phyloP scores from a whole-genome alignment of 2,113 vertebrate species.

The Pterophyllum scalare region DNA sequence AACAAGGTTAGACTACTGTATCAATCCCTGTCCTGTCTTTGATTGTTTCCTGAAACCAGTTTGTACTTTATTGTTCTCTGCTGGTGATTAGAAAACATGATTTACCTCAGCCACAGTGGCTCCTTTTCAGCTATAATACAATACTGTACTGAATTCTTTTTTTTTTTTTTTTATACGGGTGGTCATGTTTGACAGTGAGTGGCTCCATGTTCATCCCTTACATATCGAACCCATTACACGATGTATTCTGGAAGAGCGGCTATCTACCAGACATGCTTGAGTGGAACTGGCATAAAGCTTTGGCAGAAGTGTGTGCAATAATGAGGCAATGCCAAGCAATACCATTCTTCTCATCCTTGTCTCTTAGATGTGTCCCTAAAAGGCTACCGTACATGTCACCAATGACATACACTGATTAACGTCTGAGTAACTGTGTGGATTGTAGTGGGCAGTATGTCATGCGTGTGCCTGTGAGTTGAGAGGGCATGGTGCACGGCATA shows the following conservation, averaged over 20 bases:
- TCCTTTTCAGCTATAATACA: constrained; percentile 3
- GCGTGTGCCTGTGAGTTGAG: constrained; percentile 1
- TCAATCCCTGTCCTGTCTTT: not conserved
- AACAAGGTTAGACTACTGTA: not conserved
- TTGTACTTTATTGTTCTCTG: not conserved
- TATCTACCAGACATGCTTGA: constrained; percentile 35
- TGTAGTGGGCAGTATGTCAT: constrained; percentile 6
- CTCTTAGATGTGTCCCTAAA: constrained; percentile 48
- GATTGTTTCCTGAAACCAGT: not conserved
- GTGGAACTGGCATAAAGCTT: constrained; percentile 19
- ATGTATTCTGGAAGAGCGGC: constrained; percentile 19
- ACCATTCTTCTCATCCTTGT: constrained; percentile 13
- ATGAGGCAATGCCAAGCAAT: constrained; percentile 70
- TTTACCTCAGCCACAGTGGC: not conserved
- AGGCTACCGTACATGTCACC: constrained; percentile 33
- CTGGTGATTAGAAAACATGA: not conserved
- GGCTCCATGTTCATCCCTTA: not conserved
- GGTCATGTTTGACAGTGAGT: constrained; percentile 16
- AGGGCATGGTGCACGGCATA: not conserved
- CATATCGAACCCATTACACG: constrained; percentile 20
- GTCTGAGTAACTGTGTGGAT: constrained; percentile 8
- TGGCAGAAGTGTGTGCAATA: constrained; percentile 47
- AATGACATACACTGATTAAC: constrained; percentile 23
- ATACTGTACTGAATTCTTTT: not conserved
- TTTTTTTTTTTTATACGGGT: not conserved